Evolutionary conservation across 2,888 invertebrate species (phyloP).

Genomic region (Archaeoteleia sp.): DNA sequence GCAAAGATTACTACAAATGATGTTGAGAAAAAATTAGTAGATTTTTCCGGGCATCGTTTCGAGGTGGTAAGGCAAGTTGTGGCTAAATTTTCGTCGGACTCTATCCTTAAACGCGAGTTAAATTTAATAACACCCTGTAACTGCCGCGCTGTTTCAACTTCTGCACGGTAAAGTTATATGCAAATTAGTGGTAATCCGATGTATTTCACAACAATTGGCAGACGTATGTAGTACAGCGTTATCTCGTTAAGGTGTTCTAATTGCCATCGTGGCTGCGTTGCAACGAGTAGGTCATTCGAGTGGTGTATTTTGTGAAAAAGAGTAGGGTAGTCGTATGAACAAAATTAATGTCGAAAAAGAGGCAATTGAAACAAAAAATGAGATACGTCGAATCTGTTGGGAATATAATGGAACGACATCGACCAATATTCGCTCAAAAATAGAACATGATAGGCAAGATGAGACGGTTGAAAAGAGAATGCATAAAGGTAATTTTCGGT

Average conservation of each 20-base stretch:
- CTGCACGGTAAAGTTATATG: conserved; percentile 11
- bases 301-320: not conserved
- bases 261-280: conserved; percentile 20
- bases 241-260: conserved; percentile 33
- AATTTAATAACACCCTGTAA: conserved; percentile 19
- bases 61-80: no score
- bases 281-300: conserved; percentile 23
- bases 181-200: conserved; percentile 26
- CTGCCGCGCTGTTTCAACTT: conserved; percentile 9
- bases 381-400: conserved; percentile 3
- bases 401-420: not conserved
- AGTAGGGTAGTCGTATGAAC: not conserved
- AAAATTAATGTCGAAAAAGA: not conserved
- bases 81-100: not conserved
- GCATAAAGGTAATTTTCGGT: conserved; percentile 18
- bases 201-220: conserved; percentile 27
- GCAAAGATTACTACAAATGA: no score
- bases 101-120: not conserved
- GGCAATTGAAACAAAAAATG: not conserved
- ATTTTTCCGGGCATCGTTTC: no score
- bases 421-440: conserved; percentile 7
- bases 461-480: conserved; percentile 13
- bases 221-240: conserved; percentile 23
- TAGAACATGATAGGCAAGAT: conserved; percentile 18
- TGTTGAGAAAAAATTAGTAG: no score